These are phyloP conservation scores for Isurus oxyrinchus DNA, from an alignment of 2,113 vertebrate genomes.

Conservation along the genomic window DNA sequence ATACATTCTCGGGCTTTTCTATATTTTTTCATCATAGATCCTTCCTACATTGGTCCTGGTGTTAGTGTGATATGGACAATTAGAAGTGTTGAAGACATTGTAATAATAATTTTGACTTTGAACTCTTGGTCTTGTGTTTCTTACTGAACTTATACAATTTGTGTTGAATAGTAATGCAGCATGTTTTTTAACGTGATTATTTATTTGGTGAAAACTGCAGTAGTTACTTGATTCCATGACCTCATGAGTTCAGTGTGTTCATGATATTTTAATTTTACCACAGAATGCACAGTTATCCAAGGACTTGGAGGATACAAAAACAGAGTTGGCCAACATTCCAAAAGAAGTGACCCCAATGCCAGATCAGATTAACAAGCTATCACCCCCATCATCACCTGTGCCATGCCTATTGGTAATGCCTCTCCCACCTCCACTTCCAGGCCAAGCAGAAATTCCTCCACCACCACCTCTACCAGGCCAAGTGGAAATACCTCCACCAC, in stretches of 20 bases:
- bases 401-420: slow-evolving; percentile 43
- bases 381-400: slow-evolving; percentile 46
- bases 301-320: slow-evolving; percentile 69
- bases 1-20: not conserved
- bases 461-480: slow-evolving; percentile 46
- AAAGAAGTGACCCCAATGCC: slow-evolving; percentile 45
- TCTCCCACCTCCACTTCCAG: not conserved
- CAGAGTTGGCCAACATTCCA: slow-evolving; percentile 52
- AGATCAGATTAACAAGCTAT: slow-evolving; percentile 20
- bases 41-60: not conserved
- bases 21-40: not conserved
- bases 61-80: not conserved
- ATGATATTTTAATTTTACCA: not conserved
- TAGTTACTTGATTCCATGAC: not conserved
- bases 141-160: not conserved
- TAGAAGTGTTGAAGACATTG: not conserved
- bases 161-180: not conserved
- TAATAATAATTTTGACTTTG: not conserved
- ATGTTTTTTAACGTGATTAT: not conserved
- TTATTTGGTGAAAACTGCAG: not conserved
- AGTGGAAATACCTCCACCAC: slow-evolving; percentile 47
- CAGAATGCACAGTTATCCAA: slow-evolving; percentile 53
- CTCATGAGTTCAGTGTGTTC: not conserved
- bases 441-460: slow-evolving; percentile 37
- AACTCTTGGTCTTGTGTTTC: not conserved